Evolutionary conservation across 2,113 vertebrate species (phyloP), one percentile per base, ranked within the genome.

Genomic region (Antechinus stuartii): DNA sequence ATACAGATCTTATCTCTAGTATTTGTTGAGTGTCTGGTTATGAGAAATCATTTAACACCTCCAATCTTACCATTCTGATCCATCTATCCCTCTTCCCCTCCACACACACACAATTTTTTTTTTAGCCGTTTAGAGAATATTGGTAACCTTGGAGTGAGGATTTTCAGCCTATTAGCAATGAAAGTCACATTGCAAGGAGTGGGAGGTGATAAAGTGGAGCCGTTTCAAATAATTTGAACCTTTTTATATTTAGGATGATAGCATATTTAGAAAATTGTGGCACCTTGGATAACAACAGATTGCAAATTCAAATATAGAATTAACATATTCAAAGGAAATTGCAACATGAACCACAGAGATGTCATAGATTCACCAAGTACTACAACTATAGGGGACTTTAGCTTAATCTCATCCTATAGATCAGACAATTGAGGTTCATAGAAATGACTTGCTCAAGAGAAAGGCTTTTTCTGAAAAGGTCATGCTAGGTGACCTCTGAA

Each of bases 81-180:
- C 12, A 35, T 68, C n/a, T 84, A 19, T 76, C 1, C 35, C 35
- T 4, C 16, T 30, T 68, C 61, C 25, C 30, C 27, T 9, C 8
- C 56, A 0, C 3, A 12, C 61, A 27, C 57, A 1, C 8, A 0
- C 26, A 9, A 30, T 1, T 1, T 6, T 6, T 22, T n/a, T 76
- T n/a, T n/a, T 12, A n/a, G 12, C 61, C 16, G 1, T 76, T 76
- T 76, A n/a, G 35, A 84, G 35, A 42, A 42, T 42, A 42, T 23
- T 23, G n/a, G 35, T 84, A 16, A 42, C 35, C 35, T 84, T 42
- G 16, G 61, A 76, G 12, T 42, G 19, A 84, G 6, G 19, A 84
- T 84, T 84, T 84, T 84, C 35, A 42, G 1, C 1, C 16, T 84
- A 42, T 42, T 84, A 16, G n/a, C 0, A 7, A 23, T 42, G 19